phyloP scores from a whole-genome alignment of 2,888 invertebrate genomes.

The Ophion slaviceki region DNA sequence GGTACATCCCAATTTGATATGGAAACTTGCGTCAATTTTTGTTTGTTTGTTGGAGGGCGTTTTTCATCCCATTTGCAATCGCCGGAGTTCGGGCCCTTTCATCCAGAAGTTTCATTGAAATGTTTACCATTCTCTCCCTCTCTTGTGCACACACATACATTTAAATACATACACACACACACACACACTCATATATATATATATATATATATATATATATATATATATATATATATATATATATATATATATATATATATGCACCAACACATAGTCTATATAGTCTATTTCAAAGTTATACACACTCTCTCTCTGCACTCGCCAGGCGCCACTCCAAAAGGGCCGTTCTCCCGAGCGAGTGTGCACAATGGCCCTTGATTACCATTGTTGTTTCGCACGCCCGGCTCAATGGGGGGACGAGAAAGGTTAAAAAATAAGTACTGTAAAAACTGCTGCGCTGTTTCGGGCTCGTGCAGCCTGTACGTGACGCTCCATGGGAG shows the following conservation, averaged over 20 bases:
- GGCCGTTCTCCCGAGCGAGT: constrained; percentile 69
- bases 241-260: background rate
- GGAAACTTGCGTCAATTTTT: constrained; percentile 20
- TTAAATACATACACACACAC: no score
- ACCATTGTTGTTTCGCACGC: constrained; percentile 69
- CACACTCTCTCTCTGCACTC: constrained; percentile 50
- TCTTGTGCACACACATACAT: no score
- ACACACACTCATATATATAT: background rate
- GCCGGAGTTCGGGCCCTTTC: background rate
- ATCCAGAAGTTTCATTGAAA: constrained; percentile 30
- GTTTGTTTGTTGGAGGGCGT: constrained; percentile 17
- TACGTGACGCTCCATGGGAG: constrained; percentile 58
- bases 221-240: background rate
- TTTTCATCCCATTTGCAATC: constrained; percentile 32
- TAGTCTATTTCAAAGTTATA: constrained; percentile 57
- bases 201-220: background rate
- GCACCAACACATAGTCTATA: constrained; percentile 31
- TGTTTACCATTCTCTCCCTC: constrained; percentile 27
- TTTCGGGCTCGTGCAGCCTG: constrained; percentile 58
- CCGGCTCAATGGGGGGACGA: constrained; percentile 57
- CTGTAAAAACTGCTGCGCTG: constrained; percentile 65
- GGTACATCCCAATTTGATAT: constrained; percentile 17
- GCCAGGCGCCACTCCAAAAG: constrained; percentile 51
- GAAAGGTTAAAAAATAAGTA: constrained; percentile 67
- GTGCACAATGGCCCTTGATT: constrained; percentile 66